Evolutionary conservation across 2,888 invertebrate species (phyloP).

Genomic region (Drosophila helvetica): DNA sequence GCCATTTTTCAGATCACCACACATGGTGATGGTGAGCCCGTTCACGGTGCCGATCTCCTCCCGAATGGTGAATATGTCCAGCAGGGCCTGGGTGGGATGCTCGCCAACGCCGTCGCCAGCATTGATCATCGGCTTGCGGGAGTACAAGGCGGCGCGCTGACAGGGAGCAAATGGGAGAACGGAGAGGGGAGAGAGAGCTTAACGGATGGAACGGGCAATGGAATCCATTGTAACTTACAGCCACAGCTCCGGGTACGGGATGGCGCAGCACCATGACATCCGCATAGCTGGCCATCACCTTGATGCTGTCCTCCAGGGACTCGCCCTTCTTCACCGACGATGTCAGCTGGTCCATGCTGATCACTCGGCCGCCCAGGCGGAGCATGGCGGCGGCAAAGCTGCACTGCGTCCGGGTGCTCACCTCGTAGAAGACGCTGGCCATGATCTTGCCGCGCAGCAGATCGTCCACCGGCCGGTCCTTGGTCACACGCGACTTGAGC

Average conservation of each 20-base stretch:
- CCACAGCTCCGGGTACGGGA: slow-evolving; percentile 95
- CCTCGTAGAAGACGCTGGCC: slow-evolving; percentile 99
- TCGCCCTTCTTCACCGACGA: slow-evolving; percentile 99
- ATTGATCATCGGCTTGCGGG: slow-evolving; percentile 96
- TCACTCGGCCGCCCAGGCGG: slow-evolving; percentile 95
- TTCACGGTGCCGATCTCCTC: slow-evolving; percentile 99
- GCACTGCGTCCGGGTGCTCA: slow-evolving; percentile 97
- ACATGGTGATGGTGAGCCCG: slow-evolving; percentile 98
- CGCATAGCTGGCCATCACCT: slow-evolving; percentile 95
- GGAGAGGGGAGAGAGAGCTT: neutral
- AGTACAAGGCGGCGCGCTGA: slow-evolving; percentile 92
- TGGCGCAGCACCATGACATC: slow-evolving; percentile 97
- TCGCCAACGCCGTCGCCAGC: slow-evolving; percentile 99
- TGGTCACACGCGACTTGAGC: slow-evolving; percentile 91
- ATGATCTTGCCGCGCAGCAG: slow-evolving; percentile 96
- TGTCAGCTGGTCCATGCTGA: slow-evolving; percentile 94
- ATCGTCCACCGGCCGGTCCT: slow-evolving; percentile 93
- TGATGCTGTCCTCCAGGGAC: slow-evolving; percentile 93
- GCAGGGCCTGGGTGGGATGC: slow-evolving; percentile 98
- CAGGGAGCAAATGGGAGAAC: slow-evolving; percentile 20
- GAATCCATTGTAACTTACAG: slow-evolving; percentile 88
- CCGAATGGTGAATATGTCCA: slow-evolving; percentile 98
- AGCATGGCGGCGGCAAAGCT: slow-evolving; percentile 99
- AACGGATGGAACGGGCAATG: neutral
- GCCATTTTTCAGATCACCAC: slow-evolving; percentile 98